Evolutionary conservation across 2,797 vertebrate species (phyloP).

Genomic region (Eospalax fontanierii): DNA sequence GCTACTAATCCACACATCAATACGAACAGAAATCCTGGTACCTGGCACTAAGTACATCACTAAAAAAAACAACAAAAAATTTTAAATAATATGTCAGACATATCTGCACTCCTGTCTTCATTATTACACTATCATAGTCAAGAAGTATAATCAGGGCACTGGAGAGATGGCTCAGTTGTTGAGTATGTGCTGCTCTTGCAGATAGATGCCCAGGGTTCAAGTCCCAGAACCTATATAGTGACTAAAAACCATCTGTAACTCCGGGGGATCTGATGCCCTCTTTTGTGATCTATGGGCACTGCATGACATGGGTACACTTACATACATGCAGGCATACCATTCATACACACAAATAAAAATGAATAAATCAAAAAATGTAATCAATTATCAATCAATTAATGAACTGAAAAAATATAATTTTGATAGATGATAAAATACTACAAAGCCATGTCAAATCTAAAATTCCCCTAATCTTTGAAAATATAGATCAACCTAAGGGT

Average conservation of each 20-base stretch:
- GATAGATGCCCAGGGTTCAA: no score
- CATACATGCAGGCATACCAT: no score
- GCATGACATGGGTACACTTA: no score
- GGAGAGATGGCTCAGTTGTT: no score
- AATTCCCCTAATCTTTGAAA: not conserved
- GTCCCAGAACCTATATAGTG: no score
- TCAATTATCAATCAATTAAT: not conserved
- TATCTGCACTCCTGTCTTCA: not conserved
- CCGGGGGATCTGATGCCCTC: no score
- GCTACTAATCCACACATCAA: not conserved
- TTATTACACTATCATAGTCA: not conserved
- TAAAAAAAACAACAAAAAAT: no score
- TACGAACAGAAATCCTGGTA: not conserved
- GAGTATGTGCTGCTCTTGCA: no score
- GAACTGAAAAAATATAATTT: not conserved
- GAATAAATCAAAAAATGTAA: no score
- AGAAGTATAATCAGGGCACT: not conserved
- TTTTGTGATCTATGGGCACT: no score
- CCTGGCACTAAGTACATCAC: not conserved
- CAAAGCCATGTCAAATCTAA: rapidly evolving
- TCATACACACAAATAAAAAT: no score
- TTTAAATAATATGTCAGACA: not conserved
- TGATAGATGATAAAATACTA: not conserved
- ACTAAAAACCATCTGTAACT: no score
- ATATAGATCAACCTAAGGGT: not conserved